These are phyloP conservation scores for Sinocyclocheilus anshuiensis DNA, from an alignment of 2,113 vertebrate genomes.

Conservation along the genomic window DNA sequence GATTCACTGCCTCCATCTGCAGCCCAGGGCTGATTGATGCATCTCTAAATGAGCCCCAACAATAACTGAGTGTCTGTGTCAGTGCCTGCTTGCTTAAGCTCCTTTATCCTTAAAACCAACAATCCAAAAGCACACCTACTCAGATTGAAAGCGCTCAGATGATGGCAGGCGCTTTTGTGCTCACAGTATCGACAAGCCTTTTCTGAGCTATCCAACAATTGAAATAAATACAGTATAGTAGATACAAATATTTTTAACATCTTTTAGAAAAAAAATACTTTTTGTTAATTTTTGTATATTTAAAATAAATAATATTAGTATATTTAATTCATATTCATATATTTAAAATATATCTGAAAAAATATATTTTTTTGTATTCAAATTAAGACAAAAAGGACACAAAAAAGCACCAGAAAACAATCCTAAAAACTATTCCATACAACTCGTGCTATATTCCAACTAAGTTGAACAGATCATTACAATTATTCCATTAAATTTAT, in stretches of 20 bases:
- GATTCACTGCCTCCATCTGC: not conserved
- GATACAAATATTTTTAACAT: too few relatives aligned
- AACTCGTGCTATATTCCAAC: not conserved
- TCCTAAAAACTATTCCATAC: not conserved
- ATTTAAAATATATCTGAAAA: too few relatives aligned
- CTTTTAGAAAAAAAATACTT: too few relatives aligned
- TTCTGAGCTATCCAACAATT: conserved; percentile 45
- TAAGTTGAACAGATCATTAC: not conserved
- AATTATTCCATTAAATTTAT: not conserved
- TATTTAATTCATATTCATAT: too few relatives aligned
- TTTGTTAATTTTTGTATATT: too few relatives aligned
- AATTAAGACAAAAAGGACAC: not conserved
- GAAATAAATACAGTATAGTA: not conserved
- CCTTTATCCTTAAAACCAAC: conserved; percentile 46
- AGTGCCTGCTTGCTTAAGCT: conserved; percentile 33
- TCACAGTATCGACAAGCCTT: conserved; percentile 38
- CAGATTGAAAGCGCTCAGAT: conserved; percentile 50
- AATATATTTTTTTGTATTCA: too few relatives aligned
- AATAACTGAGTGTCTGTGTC: conserved; percentile 43
- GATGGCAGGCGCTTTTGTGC: conserved; percentile 38
- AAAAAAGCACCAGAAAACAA: not conserved
- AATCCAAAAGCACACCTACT: conserved; percentile 28
- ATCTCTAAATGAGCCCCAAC: conserved; percentile 45
- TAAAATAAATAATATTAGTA: too few relatives aligned
- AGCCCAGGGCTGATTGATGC: conserved; percentile 44